Conservation (phyloP, 2,797 vertebrate genomes). For the Ispidina picta region DNA sequence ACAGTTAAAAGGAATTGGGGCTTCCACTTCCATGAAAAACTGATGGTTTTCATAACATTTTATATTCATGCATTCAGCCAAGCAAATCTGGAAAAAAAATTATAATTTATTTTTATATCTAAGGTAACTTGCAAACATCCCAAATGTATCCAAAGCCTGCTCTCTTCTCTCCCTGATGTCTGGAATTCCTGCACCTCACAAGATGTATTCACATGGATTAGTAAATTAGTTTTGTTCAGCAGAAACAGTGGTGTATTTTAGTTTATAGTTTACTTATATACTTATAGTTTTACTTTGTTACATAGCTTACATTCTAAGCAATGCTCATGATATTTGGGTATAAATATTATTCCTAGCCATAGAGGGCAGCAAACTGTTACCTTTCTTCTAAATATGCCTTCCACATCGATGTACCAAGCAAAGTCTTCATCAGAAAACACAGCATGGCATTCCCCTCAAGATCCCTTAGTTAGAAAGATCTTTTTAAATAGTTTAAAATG, state of each 20-base stretch:
- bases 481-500: not conserved
- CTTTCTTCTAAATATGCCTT: not conserved
- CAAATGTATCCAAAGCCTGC: not conserved
- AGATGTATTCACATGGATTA: not conserved
- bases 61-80: not conserved
- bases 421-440: not conserved
- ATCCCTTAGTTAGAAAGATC: not conserved
- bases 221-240: not conserved
- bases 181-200: not conserved
- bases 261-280: not conserved
- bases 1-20: not conserved
- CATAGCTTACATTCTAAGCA: not conserved
- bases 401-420: not conserved
- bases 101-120: not conserved
- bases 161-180: not conserved
- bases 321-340: not conserved
- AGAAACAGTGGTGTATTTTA: not conserved
- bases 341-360: constrained; percentile 3
- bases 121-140: not conserved
- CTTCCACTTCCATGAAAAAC: not conserved
- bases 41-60: not conserved
- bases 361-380: constrained; percentile 70
- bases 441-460: not conserved
- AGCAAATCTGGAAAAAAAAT: not conserved
- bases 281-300: not conserved